Evolutionary conservation across 1,140 invertebrate genomes (phyloP), one percentile per base, ranked within the genome.

Genomic region (Eurosta solidaginis): DNA sequence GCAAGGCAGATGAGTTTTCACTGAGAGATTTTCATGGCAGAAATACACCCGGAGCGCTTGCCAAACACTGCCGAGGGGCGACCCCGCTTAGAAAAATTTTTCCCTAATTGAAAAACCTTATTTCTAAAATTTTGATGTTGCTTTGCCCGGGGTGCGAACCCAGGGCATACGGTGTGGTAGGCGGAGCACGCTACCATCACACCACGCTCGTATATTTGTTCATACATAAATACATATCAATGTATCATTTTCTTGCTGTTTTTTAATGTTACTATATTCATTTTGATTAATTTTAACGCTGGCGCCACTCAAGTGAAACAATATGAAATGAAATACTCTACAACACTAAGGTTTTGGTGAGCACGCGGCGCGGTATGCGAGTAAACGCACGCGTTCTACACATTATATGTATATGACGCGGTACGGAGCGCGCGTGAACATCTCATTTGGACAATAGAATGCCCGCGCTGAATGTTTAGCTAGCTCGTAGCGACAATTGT

Each of bases 301-400:
- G 29, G 54, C 54, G 54, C 54, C 54, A 27, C 54, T 59, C 54
- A 59, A 59, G 54, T 17, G 54, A 59, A 27, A 33, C 20, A 14
- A 59, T 59, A 59, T 59, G 54, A 59, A 59, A 33, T 59, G 54
- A 59, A 59, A 59, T 59, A 59, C 54, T n/a, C n/a, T 25, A 59
- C 54, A 33, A n/a, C 54, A 33, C 6, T n/a, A 33, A 29, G 27
- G 54, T 59, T 25, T 59, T 59, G 54, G 54, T 59, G 54, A 59
- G 54, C 14, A 33, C 10, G 29, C 54, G 25, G 54, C 33, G 29
- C 54, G 54, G n/a, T n/a, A 68, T 33, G 59, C 59, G 33, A 68
- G 59, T 10, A 20, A 20, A 40, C 33, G 59, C 59, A 42, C 17
- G 59, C 59, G 29, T 68, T 33, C 33, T 68, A n/a, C n/a, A n/a